These are phyloP conservation scores for Drepana arcuata DNA, from an alignment of 1,140 invertebrate species.

Conservation along the genomic window DNA sequence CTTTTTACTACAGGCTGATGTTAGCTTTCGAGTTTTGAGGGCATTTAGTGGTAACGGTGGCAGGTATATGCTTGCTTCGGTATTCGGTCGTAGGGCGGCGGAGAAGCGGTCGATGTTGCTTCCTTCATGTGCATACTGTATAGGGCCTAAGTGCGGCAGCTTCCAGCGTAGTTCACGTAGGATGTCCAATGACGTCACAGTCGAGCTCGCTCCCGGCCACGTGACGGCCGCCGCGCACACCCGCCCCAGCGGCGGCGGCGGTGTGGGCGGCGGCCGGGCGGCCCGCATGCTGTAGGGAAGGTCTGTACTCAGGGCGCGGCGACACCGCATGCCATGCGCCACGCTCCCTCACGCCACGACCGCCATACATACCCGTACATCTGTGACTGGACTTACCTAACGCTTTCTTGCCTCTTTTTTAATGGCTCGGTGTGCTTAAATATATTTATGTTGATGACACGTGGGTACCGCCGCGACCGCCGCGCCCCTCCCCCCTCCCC, in stretches of 20 bases:
- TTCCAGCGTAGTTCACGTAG: conserved; percentile 42
- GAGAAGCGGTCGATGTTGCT: conserved; percentile 43
- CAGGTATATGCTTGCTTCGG: conserved; percentile 22
- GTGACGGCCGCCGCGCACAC: conserved; percentile 10
- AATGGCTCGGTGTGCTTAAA: conserved; percentile 69
- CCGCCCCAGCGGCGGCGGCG: conserved; percentile 8
- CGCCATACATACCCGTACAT: conserved; percentile 16
- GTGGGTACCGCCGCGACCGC: too few species aligned
- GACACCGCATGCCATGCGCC: conserved; percentile 43
- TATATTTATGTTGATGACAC: conserved; percentile 37
- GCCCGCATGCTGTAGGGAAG: too few species aligned
- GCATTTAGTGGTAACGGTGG: conserved; percentile 7
- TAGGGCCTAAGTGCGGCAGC: conserved; percentile 31
- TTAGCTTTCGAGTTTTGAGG: conserved; percentile 13
- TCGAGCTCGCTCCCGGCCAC: too few species aligned
- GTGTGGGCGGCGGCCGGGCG: too few species aligned
- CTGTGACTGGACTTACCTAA: conserved; percentile 65
- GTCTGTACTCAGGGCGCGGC: conserved; percentile 47
- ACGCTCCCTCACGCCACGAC: conserved; percentile 1
- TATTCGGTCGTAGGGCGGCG: conserved; percentile 20
- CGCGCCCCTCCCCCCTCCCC: too few species aligned
- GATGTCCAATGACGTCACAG: conserved; percentile 51
- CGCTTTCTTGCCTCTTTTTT: conserved; percentile 58
- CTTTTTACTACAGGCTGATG: conserved; percentile 15
- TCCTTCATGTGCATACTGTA: conserved; percentile 35